Evolutionary conservation across 1,140 invertebrate species (phyloP).

Genomic region (Drosophila setifemur): DNA sequence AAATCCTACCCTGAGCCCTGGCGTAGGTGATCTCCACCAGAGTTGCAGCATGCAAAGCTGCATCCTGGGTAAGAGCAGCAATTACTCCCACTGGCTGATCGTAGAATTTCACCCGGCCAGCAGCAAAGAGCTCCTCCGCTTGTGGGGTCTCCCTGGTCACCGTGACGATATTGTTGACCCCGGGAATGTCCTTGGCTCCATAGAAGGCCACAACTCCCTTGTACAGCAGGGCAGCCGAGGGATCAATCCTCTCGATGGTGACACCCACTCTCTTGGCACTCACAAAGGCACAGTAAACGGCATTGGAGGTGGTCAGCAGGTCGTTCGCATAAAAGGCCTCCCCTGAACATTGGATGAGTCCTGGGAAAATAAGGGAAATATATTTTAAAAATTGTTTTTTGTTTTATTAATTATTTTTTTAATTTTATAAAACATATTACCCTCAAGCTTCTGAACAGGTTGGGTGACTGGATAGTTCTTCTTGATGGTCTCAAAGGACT

Average conservation of each 20-base stretch:
- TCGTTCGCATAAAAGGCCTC: slow-evolving; percentile 88
- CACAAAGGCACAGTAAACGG: slow-evolving; percentile 87
- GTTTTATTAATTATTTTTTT: too few relatives aligned
- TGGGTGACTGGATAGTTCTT: slow-evolving; percentile 90
- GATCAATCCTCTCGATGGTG: slow-evolving; percentile 85
- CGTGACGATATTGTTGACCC: slow-evolving; percentile 86
- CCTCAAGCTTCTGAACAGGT: slow-evolving; percentile 89
- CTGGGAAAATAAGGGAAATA: slow-evolving; percentile 82
- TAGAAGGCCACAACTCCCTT: slow-evolving; percentile 88
- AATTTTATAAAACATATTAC: too few relatives aligned
- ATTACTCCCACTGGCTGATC: slow-evolving; percentile 90
- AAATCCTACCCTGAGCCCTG: slow-evolving; percentile 23
- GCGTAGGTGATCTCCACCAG: slow-evolving; percentile 88
- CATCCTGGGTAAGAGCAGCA: slow-evolving; percentile 85
- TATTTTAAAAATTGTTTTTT: too few relatives aligned
- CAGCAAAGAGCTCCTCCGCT: slow-evolving; percentile 83
- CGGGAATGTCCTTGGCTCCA: slow-evolving; percentile 89
- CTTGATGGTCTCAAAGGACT: slow-evolving; percentile 88
- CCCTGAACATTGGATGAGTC: slow-evolving; percentile 88
- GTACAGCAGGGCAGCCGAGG: slow-evolving; percentile 84
- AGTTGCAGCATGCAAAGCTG: slow-evolving; percentile 86
- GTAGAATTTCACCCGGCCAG: slow-evolving; percentile 85
- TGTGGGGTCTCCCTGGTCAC: slow-evolving; percentile 56
- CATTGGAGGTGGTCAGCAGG: slow-evolving; percentile 83
- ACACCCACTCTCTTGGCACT: slow-evolving; percentile 84